Evolutionary conservation across 2,113 vertebrate species (phyloP), one percentile per base, ranked within the genome.

Genomic region (Suricata suricatta): DNA sequence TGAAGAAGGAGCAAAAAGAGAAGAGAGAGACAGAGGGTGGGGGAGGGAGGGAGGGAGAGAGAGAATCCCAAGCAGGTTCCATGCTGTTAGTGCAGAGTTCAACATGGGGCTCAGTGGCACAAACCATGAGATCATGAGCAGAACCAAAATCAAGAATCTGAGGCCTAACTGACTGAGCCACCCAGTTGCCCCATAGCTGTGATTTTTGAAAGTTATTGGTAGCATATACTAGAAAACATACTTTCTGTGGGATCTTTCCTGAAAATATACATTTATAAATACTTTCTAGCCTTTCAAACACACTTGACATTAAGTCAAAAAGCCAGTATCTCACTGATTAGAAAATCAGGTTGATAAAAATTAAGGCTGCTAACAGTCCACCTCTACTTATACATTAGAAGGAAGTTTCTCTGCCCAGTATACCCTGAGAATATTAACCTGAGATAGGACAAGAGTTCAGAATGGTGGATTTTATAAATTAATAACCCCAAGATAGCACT

Each of bases 271-370:
- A 76, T 76, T 60, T 25, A 25, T 29, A 90, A 92, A 80, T 79
- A 47, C 33, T 84, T 80, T 71, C 27, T 88, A 88, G 71, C 14
- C 81, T 88, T 87, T 90, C 72, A 82, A 94, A 91, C 29, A 85
- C 47, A 71, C 41, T 88, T 91, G 35, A 68, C 27, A 64, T 76
- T 54, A 80, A 54, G 47, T 41, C 47, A 90, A 90, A 23, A 13
- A 66, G 21, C 2, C 44, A 33, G 64, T 77, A 57, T 94, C 68
- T 83, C 44, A 54, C 23, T 95, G 69, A 12, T 81, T 69, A 89
- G 60, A 95, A 96, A 84, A 12, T 52, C 47, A 9, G 12, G 7
- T 21, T 47, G 12, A 60, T 79, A 83, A 76, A 90, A 90, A 90
- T 35, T 5, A 76, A 94, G 13, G 23, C 17, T 84, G 38, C 15